Conservation (phyloP, 2,888 invertebrate genomes). For the Thecocarcelia acutangulata region DNA sequence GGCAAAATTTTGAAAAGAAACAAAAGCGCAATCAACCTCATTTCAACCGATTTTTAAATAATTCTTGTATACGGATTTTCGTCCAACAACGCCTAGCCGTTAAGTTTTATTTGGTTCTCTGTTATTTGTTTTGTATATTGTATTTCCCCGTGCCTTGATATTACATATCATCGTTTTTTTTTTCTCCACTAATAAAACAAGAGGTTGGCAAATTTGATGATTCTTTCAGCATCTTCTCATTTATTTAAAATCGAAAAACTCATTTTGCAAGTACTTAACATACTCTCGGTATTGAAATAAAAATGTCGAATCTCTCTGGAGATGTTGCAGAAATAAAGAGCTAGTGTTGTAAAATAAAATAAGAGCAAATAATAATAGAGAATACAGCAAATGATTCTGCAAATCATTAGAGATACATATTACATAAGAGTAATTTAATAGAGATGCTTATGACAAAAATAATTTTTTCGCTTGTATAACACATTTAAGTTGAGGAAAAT, state of each 20-base stretch:
- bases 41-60: constrained; percentile 50
- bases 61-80: constrained; percentile 16
- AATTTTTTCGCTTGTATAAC: constrained; percentile 34
- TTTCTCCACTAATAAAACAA: too few relatives aligned
- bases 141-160: too few relatives aligned
- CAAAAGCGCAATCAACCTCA: constrained; percentile 28
- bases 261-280: not conserved
- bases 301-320: not conserved
- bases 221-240: constrained; percentile 5
- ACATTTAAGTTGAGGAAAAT: not conserved
- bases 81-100: too few relatives aligned
- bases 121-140: too few relatives aligned
- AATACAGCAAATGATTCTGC: too few relatives aligned
- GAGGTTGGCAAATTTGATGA: too few relatives aligned
- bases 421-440: constrained; percentile 26
- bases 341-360: too few relatives aligned
- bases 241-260: not conserved
- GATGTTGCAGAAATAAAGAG: too few relatives aligned
- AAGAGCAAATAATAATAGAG: too few relatives aligned
- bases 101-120: too few relatives aligned
- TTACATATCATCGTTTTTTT: too few relatives aligned
- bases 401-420: too few relatives aligned
- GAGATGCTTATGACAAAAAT: not conserved
- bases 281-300: constrained; percentile 14
- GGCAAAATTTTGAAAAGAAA: constrained; percentile 30